Evolutionary conservation across 2,113 vertebrate species (phyloP).

Genomic region (Gnathonemus echidnorhynchus): DNA sequence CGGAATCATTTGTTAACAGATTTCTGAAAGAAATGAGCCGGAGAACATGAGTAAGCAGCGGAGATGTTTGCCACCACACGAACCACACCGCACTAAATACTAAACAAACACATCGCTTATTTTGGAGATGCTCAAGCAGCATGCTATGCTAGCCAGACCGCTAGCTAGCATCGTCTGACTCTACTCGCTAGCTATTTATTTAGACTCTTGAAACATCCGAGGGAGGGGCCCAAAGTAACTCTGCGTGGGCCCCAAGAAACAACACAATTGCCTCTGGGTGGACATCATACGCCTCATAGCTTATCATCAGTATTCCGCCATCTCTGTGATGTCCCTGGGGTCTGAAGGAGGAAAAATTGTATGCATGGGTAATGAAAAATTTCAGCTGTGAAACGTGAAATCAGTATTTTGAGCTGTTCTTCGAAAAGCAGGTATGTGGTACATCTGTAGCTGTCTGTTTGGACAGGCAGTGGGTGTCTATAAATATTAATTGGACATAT

Average conservation of each 20-base stretch:
- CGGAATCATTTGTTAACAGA: background rate
- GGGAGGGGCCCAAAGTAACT: background rate
- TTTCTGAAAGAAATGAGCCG: background rate
- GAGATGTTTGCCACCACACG: background rate
- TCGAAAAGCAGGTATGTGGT: background rate
- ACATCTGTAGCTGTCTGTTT: background rate
- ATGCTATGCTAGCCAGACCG: background rate
- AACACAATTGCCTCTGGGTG: background rate
- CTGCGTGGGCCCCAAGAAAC: background rate
- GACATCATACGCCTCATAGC: background rate
- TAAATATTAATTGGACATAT: background rate
- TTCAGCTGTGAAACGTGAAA: background rate
- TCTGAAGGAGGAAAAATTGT: background rate
- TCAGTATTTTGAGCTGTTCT: slow-evolving; percentile 1
- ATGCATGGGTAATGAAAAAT: background rate
- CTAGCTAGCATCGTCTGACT: background rate
- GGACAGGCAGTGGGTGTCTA: background rate
- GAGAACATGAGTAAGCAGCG: background rate
- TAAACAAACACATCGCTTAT: background rate
- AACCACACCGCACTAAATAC: background rate
- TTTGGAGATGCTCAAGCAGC: background rate
- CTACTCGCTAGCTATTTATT: background rate
- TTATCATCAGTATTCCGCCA: background rate
- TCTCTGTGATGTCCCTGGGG: background rate
- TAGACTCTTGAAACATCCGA: background rate